phyloP scores from a whole-genome alignment of 2,113 vertebrate genomes.

The Vicugna pacos region DNA sequence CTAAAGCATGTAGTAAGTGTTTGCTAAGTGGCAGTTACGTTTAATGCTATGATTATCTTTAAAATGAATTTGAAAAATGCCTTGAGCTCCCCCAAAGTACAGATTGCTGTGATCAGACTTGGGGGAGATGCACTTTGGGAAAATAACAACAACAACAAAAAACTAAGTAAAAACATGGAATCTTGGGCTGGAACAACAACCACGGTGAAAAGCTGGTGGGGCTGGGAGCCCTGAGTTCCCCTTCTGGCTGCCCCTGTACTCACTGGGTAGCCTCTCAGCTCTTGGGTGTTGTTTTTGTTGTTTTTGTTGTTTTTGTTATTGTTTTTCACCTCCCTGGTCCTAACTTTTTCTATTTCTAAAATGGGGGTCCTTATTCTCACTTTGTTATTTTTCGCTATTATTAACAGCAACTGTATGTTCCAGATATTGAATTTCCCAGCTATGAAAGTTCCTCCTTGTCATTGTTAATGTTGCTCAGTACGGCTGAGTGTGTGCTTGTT shows the following conservation, averaged over 20 bases:
- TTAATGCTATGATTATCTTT: background rate
- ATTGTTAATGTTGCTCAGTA: too few relatives aligned
- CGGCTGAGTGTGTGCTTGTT: background rate
- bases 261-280: background rate
- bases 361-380: background rate
- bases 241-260: fast-evolving
- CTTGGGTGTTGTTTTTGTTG: background rate
- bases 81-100: background rate
- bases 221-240: background rate
- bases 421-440: background rate
- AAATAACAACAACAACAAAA: background rate
- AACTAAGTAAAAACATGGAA: background rate
- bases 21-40: background rate
- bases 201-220: background rate
- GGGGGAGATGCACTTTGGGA: background rate
- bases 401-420: background rate
- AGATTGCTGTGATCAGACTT: background rate
- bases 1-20: background rate
- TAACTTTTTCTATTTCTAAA: background rate
- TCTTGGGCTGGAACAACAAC: background rate
- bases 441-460: background rate
- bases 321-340: background rate
- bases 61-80: background rate
- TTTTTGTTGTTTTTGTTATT: background rate
- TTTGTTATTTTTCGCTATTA: background rate